Conservation (phyloP, 2,888 invertebrate genomes). For the Rhodophaea formosa region DNA sequence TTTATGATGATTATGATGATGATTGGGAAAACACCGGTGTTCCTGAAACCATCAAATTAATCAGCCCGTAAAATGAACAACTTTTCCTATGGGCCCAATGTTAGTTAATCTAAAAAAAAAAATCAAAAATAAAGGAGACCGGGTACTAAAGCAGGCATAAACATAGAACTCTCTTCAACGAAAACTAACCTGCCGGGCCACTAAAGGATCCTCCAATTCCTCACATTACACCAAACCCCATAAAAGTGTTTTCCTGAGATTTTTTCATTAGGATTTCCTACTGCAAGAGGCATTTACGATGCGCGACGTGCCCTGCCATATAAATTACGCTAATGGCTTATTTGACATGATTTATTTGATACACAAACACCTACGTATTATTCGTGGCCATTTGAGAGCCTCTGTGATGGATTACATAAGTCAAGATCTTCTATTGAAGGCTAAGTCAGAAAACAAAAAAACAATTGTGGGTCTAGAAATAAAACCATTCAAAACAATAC, state of each 20-base stretch:
- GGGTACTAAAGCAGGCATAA: too few species aligned
- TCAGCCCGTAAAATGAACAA: too few species aligned
- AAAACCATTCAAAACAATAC: too few species aligned
- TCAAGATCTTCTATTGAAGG: not conserved
- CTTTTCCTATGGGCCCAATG: too few species aligned
- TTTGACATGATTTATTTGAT: conserved; percentile 51
- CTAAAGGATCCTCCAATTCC: not conserved
- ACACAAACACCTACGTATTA: conserved; percentile 37
- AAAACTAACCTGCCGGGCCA: too few species aligned
- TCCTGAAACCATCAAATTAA: too few species aligned
- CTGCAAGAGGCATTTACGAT: conserved; percentile 39
- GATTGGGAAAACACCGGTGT: too few species aligned
- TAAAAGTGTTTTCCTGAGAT: conserved; percentile 13
- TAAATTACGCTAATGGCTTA: conserved; percentile 58
- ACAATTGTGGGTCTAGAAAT: too few species aligned
- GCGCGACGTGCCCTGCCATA: conserved; percentile 39
- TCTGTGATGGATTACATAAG: conserved; percentile 7
- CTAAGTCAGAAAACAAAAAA: not conserved
- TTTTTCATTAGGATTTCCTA: conserved; percentile 34
- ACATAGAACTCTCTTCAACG: too few species aligned
- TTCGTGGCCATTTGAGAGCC: conserved; percentile 4
- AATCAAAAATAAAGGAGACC: too few species aligned
- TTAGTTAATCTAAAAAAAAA: too few species aligned
- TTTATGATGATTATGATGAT: too few species aligned
- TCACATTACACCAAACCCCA: not conserved